Percentiles rank a stretch among this genome's conserved stretches.
Evolutionary conservation across 2,797 vertebrate genomes (phyloP).

Genomic region (Anabacerthia variegaticeps): DNA sequence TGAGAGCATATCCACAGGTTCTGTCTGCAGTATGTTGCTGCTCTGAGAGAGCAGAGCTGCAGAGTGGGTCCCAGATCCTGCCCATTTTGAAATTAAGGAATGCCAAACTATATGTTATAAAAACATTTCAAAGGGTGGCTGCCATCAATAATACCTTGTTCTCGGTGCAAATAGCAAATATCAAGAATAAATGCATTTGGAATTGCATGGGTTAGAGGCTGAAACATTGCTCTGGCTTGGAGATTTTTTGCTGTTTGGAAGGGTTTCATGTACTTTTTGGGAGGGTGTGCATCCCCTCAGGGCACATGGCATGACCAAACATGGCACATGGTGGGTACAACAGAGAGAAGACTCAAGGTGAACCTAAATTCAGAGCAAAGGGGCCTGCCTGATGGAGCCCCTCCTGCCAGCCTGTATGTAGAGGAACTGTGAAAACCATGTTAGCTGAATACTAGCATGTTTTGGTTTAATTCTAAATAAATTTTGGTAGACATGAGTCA

Average conservation of each 20-base stretch:
- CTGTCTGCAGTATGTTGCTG: neutral
- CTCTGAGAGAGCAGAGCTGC: neutral
- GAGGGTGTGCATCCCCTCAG: neutral
- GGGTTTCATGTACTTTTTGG: neutral
- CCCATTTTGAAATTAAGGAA: neutral
- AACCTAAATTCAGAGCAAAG: neutral
- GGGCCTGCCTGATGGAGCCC: neutral
- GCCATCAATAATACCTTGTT: neutral
- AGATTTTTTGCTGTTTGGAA: neutral
- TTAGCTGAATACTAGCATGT: neutral
- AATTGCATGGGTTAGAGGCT: neutral
- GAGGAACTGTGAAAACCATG: neutral
- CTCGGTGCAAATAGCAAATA: neutral
- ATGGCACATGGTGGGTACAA: neutral
- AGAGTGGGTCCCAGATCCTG: neutral
- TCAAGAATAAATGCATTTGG: neutral
- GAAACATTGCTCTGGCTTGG: neutral
- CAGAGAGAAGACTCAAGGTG: neutral
- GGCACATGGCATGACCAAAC: fast-evolving
- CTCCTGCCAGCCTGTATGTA: neutral
- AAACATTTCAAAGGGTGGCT: neutral
- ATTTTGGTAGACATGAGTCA: neutral
- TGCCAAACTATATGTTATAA: neutral
- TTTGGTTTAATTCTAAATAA: neutral
- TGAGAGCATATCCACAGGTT: neutral